Conservation (phyloP, 2,113 vertebrate genomes). For the Corapipo altera region DNA sequence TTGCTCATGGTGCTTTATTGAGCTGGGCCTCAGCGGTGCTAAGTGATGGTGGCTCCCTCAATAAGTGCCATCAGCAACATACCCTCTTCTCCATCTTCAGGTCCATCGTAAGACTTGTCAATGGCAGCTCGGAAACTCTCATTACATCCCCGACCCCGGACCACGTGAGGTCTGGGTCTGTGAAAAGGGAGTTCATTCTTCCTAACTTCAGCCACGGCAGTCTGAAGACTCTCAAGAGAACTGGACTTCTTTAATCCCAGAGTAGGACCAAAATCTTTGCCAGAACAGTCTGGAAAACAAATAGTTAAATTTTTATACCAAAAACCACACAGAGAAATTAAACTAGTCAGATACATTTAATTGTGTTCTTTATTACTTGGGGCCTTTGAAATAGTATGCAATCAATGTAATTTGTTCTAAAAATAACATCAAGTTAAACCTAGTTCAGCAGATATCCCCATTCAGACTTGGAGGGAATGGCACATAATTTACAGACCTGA, state of each 20-base stretch:
- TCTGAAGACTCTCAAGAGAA: constrained; percentile 96
- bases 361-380: constrained; percentile 19
- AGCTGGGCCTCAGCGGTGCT: neutral
- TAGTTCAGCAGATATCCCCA: neutral
- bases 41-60: neutral
- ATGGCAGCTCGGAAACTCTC: constrained; percentile 98
- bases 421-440: constrained; percentile 40
- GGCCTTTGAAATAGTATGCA: constrained; percentile 23
- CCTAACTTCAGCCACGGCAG: constrained; percentile 90
- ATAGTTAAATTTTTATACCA: neutral
- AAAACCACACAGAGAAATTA: neutral
- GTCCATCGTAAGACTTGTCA: constrained; percentile 97
- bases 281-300: constrained; percentile 68
- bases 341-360: constrained; percentile 14
- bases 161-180: constrained; percentile 91
- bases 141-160: constrained; percentile 93
- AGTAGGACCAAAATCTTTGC: constrained; percentile 88
- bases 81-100: constrained; percentile 89
- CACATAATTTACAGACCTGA: neutral
- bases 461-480: neutral
- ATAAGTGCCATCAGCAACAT: neutral
- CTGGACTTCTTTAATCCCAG: constrained; percentile 98
- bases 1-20: neutral
- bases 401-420: constrained; percentile 38
- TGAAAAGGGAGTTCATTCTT: constrained; percentile 93